A percentile compares a stretch with the other conserved stretches of the same genome.
phyloP scores from a whole-genome alignment of 2,888 invertebrate species.

The Xiphydria camelus region DNA sequence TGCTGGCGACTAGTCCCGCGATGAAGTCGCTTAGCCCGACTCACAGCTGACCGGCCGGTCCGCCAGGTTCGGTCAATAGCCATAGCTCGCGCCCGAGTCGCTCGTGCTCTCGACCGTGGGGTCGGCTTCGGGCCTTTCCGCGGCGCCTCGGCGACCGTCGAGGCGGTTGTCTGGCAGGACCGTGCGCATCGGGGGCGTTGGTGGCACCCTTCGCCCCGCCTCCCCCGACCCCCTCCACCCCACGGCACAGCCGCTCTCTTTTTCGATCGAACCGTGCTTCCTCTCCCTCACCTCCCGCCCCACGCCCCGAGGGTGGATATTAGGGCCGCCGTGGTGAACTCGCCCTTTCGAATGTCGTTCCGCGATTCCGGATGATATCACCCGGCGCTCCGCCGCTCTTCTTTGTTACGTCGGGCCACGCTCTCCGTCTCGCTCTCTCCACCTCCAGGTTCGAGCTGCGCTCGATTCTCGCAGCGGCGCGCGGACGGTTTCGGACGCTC shows the following conservation, averaged over 20 bases:
- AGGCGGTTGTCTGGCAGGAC: conserved; percentile 37
- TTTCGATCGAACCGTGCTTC: no score
- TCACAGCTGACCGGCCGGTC: conserved; percentile 57
- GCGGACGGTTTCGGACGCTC: no score
- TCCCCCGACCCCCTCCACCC: conserved; percentile 7
- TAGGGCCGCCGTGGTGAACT: no score
- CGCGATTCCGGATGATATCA: no score
- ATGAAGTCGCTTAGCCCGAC: conserved; percentile 31
- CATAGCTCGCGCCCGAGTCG: conserved; percentile 40
- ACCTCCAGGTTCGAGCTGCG: conserved; percentile 10
- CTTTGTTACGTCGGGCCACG: conserved; percentile 23
- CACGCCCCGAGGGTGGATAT: no score
- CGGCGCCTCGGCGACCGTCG: conserved; percentile 30
- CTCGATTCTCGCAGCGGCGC: conserved; percentile 10
- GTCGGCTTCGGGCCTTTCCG: conserved; percentile 32
- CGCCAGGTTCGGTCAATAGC: conserved; percentile 54
- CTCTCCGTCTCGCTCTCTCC: conserved; percentile 12
- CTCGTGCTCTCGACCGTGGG: no score
- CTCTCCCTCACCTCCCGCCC: conserved; percentile 6
- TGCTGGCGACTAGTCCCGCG: not conserved
- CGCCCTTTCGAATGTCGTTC: no score
- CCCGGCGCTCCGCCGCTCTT: conserved; percentile 19
- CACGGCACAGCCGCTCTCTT: no score
- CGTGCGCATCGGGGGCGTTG: conserved; percentile 33
- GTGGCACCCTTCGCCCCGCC: conserved; percentile 19